phyloP scores from a whole-genome alignment of 2,888 invertebrate genomes.

The Diaprepes abbreviatus region DNA sequence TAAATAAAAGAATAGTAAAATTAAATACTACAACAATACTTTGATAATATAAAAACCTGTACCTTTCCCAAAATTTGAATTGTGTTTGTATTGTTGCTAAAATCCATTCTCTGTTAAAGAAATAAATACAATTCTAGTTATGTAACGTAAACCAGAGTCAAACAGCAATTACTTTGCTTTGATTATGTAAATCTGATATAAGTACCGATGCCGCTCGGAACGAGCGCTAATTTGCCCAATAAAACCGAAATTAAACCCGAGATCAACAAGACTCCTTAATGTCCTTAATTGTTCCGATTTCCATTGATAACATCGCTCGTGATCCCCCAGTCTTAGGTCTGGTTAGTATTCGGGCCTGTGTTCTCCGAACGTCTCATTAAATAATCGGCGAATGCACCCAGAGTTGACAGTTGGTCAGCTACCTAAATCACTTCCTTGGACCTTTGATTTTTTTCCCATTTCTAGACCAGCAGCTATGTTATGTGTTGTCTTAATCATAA shows the following conservation, averaged over 20 bases:
- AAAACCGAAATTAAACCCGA: constrained; percentile 22
- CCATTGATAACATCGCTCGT: constrained; percentile 21
- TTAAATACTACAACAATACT: too few species aligned
- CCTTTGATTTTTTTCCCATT: background rate
- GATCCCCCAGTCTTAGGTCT: constrained; percentile 26
- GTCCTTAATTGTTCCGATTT: constrained; percentile 39
- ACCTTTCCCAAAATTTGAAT: too few species aligned
- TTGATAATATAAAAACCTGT: too few species aligned
- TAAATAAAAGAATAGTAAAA: too few species aligned
- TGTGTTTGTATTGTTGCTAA: too few species aligned
- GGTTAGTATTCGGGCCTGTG: constrained; percentile 22
- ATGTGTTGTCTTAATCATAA: too few species aligned
- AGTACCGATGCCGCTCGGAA: background rate
- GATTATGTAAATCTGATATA: constrained; percentile 7
- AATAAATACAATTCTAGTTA: too few species aligned
- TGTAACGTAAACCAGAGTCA: too few species aligned
- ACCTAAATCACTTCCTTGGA: constrained; percentile 34
- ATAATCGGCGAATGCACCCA: constrained; percentile 30
- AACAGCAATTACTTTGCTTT: background rate
- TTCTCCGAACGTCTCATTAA: constrained; percentile 35
- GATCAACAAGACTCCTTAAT: constrained; percentile 23
- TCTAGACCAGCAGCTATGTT: constrained; percentile 8
- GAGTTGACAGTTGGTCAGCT: constrained; percentile 31
- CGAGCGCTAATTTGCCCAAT: constrained; percentile 17
- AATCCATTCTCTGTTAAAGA: too few species aligned